These are phyloP conservation scores for Melanotaenia parkinsoni DNA, from an alignment of 2,797 vertebrate genomes.

Conservation along the genomic window DNA sequence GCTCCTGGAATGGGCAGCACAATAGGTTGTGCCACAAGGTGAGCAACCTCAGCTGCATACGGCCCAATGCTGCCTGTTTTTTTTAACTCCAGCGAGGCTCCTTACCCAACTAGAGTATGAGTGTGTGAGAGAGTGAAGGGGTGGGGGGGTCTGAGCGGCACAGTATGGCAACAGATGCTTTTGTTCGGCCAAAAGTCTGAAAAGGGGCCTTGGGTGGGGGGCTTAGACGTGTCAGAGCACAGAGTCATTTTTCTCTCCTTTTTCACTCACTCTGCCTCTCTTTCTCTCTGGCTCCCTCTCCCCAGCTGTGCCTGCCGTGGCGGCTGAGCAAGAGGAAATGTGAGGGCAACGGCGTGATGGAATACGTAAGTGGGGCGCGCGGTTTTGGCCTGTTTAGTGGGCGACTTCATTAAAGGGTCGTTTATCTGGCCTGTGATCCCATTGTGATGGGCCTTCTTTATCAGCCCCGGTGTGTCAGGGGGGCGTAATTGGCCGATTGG, in stretches of 20 bases:
- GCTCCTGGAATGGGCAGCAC: conserved; percentile 94
- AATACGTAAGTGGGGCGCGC: conserved; percentile 97
- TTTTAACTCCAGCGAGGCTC: conserved; percentile 57
- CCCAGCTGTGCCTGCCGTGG: conserved; percentile 96
- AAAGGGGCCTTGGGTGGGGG: conserved; percentile 80
- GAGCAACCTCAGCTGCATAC: conserved; percentile 86
- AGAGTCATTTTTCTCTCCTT: conserved; percentile 96
- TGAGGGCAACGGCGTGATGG: conserved; percentile 99
- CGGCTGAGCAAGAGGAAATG: conserved; percentile 98
- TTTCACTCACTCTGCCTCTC: conserved; percentile 91
- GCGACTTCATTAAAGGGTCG: conserved; percentile 88
- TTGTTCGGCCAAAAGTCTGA: conserved; percentile 98
- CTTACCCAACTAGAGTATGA: conserved; percentile 66
- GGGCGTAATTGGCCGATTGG: conserved; percentile 99
- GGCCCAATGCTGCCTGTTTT: conserved; percentile 75
- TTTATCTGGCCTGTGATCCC: conserved; percentile 88
- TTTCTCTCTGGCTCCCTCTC: conserved; percentile 83
- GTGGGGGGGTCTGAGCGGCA: conserved; percentile 87
- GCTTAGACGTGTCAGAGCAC: conserved; percentile 77
- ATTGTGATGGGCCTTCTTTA: conserved; percentile 84
- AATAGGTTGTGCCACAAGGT: conserved; percentile 98
- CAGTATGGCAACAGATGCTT: conserved; percentile 99
- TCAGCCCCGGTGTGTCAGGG: conserved; percentile 91
- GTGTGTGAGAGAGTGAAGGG: conserved; percentile 62
- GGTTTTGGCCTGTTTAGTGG: conserved; percentile 88